Evolutionary conservation across 2,113 vertebrate genomes (phyloP).

Genomic region (Halcyon malimbica): DNA sequence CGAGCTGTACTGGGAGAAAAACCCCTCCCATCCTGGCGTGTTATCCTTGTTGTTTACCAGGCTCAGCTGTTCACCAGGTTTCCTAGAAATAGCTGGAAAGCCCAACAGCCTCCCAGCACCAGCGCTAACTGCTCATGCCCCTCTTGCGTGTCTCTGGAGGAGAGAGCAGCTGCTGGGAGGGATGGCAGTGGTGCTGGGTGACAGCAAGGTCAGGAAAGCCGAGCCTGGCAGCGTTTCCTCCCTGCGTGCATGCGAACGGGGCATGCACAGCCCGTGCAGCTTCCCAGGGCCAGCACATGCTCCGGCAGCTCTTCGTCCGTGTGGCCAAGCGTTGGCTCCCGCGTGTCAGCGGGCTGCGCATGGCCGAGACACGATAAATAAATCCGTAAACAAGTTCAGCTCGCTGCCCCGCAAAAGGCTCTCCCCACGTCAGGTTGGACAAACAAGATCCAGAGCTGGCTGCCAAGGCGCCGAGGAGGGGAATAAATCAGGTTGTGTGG

Average conservation of each 20-base stretch:
- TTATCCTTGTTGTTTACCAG: background rate
- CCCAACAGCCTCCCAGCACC: background rate
- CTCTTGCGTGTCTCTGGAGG: background rate
- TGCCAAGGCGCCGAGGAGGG: background rate
- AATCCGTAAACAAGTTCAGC: background rate
- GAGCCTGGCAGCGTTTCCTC: background rate
- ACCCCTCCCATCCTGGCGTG: rapidly evolving
- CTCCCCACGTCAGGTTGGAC: rapidly evolving
- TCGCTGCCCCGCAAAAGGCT: background rate
- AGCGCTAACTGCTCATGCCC: background rate
- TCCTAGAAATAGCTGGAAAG: background rate
- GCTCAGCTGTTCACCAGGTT: background rate
- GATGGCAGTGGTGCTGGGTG: background rate
- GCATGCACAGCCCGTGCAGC: background rate
- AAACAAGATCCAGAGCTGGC: background rate
- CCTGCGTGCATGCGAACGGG: background rate
- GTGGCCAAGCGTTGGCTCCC: background rate
- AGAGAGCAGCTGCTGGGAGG: background rate
- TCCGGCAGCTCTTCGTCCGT: background rate
- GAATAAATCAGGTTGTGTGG: background rate
- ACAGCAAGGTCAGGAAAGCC: background rate
- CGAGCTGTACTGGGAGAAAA: background rate
- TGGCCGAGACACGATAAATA: rapidly evolving
- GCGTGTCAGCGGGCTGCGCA: background rate
- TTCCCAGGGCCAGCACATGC: background rate